Base-by-base conservation (phyloP, 2,797 vertebrate genomes). In the Pelodytes ibericus region DNA sequence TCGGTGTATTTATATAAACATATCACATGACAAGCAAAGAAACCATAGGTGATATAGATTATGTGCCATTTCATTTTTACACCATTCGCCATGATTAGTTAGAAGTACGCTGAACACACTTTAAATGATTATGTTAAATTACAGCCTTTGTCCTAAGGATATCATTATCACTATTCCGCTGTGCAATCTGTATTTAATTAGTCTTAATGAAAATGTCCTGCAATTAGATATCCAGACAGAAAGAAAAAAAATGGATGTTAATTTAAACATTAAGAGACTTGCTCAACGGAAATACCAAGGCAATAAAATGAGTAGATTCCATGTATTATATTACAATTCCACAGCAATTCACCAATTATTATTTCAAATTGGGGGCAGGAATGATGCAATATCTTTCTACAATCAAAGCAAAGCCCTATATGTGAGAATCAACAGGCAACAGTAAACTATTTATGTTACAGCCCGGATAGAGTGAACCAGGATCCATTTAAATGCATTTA, bases 161-260 rank as follows among this genome's bases (percentile, higher is more conserved):
- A 82, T 71, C 84, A 87, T 86, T 82, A 82, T 22, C 10, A 59
- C 31, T 75, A 71, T 86, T 84, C 83, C 74, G 47, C 82, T 82
- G 65, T 31, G 60, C 87, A 81, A 27, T 61, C 20, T 82, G 83
- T 83, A 87, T 86, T 82, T 81, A 83, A 82, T 82, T 11, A 0
- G 69, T 68, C 77, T 72, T 86, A 87, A 86, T 69, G 22, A 88
- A 80, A 53, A 31, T 76, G 29, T 20, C 80, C 85, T 77, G 82
- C 82, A 80, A 83, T 82, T 78, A 88, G 73, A 80, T 82, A 80
- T 56, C 77, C 71, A 51, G 74, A 70, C 80, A 79, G 81, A 63
- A 27, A 61, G 71, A 76, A n/a, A 76, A n/a, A 69, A 77, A 82
- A 81, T 77, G 53, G 68, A 86, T 71, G 59, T 71, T 51, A 69